These are phyloP conservation scores for Lethrus apterus DNA, from an alignment of 1,140 invertebrate species.

Conservation along the genomic window DNA sequence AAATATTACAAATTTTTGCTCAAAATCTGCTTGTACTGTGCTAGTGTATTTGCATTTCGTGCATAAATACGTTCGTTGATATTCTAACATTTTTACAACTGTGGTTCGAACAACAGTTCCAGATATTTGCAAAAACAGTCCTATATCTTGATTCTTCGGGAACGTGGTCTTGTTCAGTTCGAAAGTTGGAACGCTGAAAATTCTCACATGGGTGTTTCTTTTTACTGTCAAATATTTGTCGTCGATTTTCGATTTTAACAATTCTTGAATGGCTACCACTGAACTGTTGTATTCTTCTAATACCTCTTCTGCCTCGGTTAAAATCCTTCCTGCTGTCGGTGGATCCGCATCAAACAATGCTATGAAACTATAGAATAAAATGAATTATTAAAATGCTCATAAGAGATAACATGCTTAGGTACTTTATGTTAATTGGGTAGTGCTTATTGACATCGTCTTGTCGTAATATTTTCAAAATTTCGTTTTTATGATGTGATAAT, in stretches of 20 bases:
- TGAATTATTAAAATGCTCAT: constrained; percentile 20
- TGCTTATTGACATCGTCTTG: constrained; percentile 34
- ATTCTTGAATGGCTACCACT: constrained; percentile 51
- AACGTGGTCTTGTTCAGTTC: constrained; percentile 52
- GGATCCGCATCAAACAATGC: constrained; percentile 52
- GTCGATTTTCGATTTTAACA: constrained; percentile 44
- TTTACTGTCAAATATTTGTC: constrained; percentile 46
- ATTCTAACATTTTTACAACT: constrained; percentile 68
- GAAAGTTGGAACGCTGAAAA: constrained; percentile 50
- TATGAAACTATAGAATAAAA: constrained; percentile 57
- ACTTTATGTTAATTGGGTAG: constrained; percentile 47
- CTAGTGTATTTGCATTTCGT: constrained; percentile 67
- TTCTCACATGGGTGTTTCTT: constrained; percentile 57
- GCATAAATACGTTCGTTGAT: constrained; percentile 65
- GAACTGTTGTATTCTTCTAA: constrained; percentile 56
- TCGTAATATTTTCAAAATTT: constrained; percentile 43
- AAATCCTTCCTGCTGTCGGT: constrained; percentile 49
- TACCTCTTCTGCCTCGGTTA: constrained; percentile 47
- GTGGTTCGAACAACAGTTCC: constrained; percentile 73
- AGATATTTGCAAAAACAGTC: constrained; percentile 56
- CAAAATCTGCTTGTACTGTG: constrained; percentile 59
- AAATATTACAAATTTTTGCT: constrained; percentile 55
- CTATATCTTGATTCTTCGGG: constrained; percentile 59
- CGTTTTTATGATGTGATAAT: constrained; percentile 28
- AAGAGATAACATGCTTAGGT: constrained; percentile 22